Conservation (phyloP, 2,113 vertebrate genomes). For the Pithys albifrons region DNA sequence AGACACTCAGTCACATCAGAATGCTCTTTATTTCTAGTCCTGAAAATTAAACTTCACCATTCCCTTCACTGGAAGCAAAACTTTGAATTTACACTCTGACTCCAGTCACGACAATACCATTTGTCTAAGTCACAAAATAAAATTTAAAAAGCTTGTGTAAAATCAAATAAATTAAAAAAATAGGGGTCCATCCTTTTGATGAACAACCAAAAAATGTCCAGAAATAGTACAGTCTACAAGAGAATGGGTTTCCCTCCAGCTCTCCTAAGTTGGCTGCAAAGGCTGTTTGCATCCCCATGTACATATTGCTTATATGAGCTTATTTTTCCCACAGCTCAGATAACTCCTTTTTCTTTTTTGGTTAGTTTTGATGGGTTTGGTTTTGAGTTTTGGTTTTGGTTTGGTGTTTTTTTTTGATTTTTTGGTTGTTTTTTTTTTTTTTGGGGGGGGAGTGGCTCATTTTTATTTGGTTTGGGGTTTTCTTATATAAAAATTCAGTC, state of each 20-base stretch:
- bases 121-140: not conserved
- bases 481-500: not conserved
- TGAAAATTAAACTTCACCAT: not conserved
- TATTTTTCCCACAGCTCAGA: not conserved
- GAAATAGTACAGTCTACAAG: not conserved
- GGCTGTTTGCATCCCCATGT: not conserved
- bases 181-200: not conserved
- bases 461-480: not conserved
- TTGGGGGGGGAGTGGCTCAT: too few relatives aligned
- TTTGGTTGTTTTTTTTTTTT: not conserved
- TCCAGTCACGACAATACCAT: not conserved
- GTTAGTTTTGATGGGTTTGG: not conserved
- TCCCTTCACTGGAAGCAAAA: not conserved
- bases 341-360: not conserved
- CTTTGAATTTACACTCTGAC: not conserved
- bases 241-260: not conserved
- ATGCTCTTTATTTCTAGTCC: not conserved
- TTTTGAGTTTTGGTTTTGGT: rapidly evolving
- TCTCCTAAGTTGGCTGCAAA: not conserved
- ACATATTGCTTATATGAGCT: not conserved
- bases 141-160: not conserved
- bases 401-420: not conserved
- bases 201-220: not conserved
- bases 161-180: not conserved
- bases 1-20: not conserved